Conservation (phyloP, 2,888 invertebrate genomes). For the Rhimphoctona megacephalus region DNA sequence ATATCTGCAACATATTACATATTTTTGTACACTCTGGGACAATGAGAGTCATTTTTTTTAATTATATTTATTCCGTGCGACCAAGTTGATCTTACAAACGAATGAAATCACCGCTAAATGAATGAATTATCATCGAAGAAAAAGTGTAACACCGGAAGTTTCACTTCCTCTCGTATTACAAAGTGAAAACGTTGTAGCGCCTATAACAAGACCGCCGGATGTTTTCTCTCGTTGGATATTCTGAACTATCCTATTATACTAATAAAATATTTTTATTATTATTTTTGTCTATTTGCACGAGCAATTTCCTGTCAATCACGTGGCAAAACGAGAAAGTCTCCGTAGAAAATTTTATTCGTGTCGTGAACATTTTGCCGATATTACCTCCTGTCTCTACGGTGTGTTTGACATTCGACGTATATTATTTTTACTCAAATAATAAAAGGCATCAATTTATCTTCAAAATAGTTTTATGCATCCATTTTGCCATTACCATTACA, state of each 20-base stretch:
- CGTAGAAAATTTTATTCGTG: slow-evolving; percentile 24
- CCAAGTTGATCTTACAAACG: neutral
- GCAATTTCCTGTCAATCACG: slow-evolving; percentile 53
- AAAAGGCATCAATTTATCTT: neutral
- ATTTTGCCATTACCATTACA: neutral
- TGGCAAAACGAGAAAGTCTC: slow-evolving; percentile 54
- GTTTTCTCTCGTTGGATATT: slow-evolving; percentile 68
- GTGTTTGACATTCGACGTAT: neutral
- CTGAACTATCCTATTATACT: slow-evolving; percentile 8
- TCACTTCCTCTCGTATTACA: slow-evolving; percentile 77
- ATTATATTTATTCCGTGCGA: neutral
- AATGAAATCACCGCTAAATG: neutral
- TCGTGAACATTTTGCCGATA: slow-evolving; percentile 19
- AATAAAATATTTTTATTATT: slow-evolving; percentile 28
- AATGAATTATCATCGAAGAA: slow-evolving; percentile 29
- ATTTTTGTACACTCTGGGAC: neutral
- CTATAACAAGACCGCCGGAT: slow-evolving; percentile 37
- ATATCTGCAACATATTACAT: neutral
- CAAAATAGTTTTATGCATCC: neutral
- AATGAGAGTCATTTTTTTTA: neutral
- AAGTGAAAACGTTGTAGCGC: slow-evolving; percentile 75
- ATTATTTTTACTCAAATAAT: neutral
- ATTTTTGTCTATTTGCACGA: slow-evolving; percentile 34
- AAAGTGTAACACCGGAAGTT: slow-evolving; percentile 74
- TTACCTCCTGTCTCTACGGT: neutral